These are phyloP conservation scores for Passer montanus DNA, from an alignment of 2,113 vertebrate genomes.

Conservation along the genomic window DNA sequence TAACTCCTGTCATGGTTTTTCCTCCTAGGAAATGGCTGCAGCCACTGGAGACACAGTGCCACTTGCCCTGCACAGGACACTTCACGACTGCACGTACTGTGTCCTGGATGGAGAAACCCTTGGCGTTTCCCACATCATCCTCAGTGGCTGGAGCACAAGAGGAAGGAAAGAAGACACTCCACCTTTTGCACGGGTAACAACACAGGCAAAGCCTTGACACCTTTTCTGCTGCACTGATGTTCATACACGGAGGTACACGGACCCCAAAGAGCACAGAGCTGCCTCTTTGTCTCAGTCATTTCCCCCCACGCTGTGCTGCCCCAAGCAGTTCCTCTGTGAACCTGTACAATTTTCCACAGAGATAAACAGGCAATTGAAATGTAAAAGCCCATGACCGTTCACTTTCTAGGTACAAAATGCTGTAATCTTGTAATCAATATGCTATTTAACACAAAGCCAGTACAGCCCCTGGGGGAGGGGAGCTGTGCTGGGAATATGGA, in stretches of 20 bases:
- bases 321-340: background rate
- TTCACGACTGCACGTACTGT: background rate
- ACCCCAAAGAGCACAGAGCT: background rate
- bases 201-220: background rate
- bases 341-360: background rate
- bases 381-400: constrained; percentile 20
- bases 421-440: constrained; percentile 63
- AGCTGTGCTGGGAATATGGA: background rate
- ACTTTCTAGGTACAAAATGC: background rate
- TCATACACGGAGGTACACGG: accelerated
- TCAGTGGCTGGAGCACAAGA: background rate
- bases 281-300: background rate
- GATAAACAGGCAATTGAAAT: constrained; percentile 39
- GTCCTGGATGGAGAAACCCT: background rate
- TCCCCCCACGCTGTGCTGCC: background rate
- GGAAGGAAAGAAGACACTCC: background rate
- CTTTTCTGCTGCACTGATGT: background rate
- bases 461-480: background rate
- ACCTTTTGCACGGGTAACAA: background rate
- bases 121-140: accelerated
- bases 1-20: background rate
- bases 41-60: background rate
- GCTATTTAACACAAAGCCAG: constrained; percentile 33
- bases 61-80: background rate
- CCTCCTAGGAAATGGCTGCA: background rate